Base-by-base conservation (phyloP, 2,113 vertebrate species). In the Triplophysa dalaica region DNA sequence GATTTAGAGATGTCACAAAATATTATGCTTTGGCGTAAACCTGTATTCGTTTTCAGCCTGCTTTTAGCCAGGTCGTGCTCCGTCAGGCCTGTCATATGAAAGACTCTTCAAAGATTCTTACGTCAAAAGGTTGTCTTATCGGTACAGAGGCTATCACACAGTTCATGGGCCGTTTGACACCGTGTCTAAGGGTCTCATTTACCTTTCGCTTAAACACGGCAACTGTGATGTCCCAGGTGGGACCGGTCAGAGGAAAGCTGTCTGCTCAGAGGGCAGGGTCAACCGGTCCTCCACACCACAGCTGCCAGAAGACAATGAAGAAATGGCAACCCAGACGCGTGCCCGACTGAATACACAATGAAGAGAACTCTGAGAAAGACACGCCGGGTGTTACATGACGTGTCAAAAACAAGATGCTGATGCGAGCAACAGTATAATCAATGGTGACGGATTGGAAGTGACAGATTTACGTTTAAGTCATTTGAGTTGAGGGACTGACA, bases 81-180 rank as follows among this genome's bases (percentile, higher is more conserved):
- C 54, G 54, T 26, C n/a, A 19, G 21, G 65, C 64, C 60, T 79
- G 81, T 78, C 81, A 77, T 70, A 48, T 26, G 21, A 60, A 77
- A 54, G 48, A n/a, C 64, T 64, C 69, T 64, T 72, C n/a, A 67
- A 70, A 72, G 66, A 80, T 77, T 81, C 83, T 75, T 75, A 58
- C 29, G 69, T 58, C 67, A 17, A 38, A n/a, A 45, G 75, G 78
- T 83, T 85, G 84, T 81, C 84, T 62, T 61, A 56, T 62, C 76
- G 45, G 63, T 66, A 70, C 69, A 82, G 66, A 74, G 70, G 75
- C 80, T 74, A 77, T 84, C 64, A 60, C 66, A 65, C 58, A 77
- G 82, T 84, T 73, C 80, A 82, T 80, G 80, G 80, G 78, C 75
- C 63, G 81, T 62, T 50, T 83, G 81, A 81, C 81, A 78, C 69